These are phyloP conservation scores for Lanius ludovicianus DNA, from an alignment of 2,113 vertebrate species.

Conservation along the genomic window DNA sequence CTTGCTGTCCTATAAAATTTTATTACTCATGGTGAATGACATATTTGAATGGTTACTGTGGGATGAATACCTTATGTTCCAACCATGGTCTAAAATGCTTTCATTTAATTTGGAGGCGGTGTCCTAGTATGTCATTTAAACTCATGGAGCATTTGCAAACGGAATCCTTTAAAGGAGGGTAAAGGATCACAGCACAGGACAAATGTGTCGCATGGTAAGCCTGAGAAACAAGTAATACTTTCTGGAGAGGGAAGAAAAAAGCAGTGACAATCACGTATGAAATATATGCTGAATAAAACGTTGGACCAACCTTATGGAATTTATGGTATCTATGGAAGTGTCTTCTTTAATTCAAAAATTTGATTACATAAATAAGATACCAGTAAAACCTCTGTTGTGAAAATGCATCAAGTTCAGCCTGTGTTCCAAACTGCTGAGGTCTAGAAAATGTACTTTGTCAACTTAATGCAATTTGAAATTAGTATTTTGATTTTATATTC, in stretches of 20 bases:
- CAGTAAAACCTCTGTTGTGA: neutral
- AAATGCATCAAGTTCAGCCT: neutral
- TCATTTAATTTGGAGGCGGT: neutral
- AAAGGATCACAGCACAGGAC: neutral
- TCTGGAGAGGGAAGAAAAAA: neutral
- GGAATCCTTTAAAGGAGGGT: neutral
- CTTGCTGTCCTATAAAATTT: slow-evolving; percentile 26
- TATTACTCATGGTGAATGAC: slow-evolving; percentile 12
- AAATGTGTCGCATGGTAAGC: neutral
- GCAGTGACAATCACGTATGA: neutral
- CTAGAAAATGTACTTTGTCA: neutral
- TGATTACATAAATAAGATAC: neutral
- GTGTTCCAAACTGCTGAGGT: neutral
- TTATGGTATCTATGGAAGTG: neutral
- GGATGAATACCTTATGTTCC: slow-evolving; percentile 43
- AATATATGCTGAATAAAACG: neutral
- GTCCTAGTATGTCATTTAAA: neutral
- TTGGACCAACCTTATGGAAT: neutral
- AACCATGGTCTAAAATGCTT: neutral
- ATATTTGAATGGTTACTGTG: neutral
- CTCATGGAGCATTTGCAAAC: neutral
- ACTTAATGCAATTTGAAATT: neutral
- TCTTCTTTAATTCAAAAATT: neutral
- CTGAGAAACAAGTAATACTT: neutral
- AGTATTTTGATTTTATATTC: neutral